These are phyloP conservation scores for Melieria crassipennis DNA, from an alignment of 2,888 invertebrate genomes.

Conservation along the genomic window DNA sequence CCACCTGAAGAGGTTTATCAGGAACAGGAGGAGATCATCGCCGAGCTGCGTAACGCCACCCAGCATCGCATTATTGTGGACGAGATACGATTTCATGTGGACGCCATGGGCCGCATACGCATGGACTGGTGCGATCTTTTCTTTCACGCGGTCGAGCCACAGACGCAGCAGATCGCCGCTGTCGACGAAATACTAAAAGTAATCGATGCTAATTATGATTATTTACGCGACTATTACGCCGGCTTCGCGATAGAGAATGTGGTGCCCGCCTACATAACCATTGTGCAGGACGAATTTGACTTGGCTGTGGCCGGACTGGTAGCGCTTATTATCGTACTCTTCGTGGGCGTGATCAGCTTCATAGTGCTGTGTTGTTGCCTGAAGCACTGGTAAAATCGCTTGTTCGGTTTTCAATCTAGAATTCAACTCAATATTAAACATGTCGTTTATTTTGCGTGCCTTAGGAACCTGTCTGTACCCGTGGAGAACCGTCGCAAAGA, in stretches of 20 bases:
- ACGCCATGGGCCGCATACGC: conserved; percentile 68
- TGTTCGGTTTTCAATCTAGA: background rate
- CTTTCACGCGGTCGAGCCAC: conserved; percentile 75
- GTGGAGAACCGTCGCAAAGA: conserved; percentile 84
- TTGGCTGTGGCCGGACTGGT: conserved; percentile 87
- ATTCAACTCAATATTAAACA: background rate
- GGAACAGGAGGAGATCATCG: conserved; percentile 76
- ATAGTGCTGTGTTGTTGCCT: conserved; percentile 88
- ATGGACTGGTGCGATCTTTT: conserved; percentile 83
- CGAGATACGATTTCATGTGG: conserved; percentile 78
- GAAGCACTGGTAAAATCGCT: conserved; percentile 75
- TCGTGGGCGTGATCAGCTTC: conserved; percentile 87
- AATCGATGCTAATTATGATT: conserved; percentile 87
- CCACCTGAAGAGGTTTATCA: conserved; percentile 80
- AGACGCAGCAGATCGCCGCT: conserved; percentile 77
- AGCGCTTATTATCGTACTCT: conserved; percentile 83
- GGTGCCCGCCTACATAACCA: conserved; percentile 74
- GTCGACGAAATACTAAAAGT: conserved; percentile 82
- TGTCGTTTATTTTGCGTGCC: conserved; percentile 29
- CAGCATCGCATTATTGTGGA: conserved; percentile 82
- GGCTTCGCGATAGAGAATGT: conserved; percentile 81
- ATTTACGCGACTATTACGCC: conserved; percentile 77
- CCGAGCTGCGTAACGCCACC: conserved; percentile 79
- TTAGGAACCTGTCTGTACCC: conserved; percentile 82
- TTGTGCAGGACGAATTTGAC: conserved; percentile 81